phyloP scores from a whole-genome alignment of 2,888 invertebrate species.

The Mallateleia sp. region DNA sequence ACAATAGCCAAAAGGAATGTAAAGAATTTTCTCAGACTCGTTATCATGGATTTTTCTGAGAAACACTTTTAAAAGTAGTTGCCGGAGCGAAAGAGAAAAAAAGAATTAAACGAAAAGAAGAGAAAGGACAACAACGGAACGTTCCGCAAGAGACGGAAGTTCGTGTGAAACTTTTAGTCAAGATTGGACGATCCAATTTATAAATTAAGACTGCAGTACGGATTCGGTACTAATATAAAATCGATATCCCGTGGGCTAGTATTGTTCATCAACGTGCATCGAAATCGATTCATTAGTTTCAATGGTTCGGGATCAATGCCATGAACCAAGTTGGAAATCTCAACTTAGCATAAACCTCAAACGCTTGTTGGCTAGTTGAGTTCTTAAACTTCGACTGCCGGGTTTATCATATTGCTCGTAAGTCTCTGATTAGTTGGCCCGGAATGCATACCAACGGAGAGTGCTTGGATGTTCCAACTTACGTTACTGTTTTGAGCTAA shows the following conservation, averaged over 20 bases:
- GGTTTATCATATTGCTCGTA: constrained; percentile 61
- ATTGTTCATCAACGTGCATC: constrained; percentile 46
- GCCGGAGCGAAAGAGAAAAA: too few relatives aligned
- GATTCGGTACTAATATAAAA: constrained; percentile 49
- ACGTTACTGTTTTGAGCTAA: constrained; percentile 48
- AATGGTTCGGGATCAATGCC: constrained; percentile 26
- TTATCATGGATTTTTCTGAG: too few relatives aligned
- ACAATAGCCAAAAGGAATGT: too few relatives aligned
- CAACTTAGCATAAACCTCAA: constrained; percentile 59
- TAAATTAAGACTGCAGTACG: constrained; percentile 55
- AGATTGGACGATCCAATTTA: constrained; percentile 60
- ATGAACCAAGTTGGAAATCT: constrained; percentile 35
- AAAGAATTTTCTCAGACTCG: too few relatives aligned
- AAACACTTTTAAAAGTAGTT: too few relatives aligned
- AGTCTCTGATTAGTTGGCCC: constrained; percentile 49
- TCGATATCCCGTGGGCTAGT: constrained; percentile 37
- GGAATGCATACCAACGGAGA: constrained; percentile 24
- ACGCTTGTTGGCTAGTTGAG: constrained; percentile 53
- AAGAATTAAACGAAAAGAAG: too few relatives aligned
- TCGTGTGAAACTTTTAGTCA: constrained; percentile 56
- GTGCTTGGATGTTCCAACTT: constrained; percentile 42
- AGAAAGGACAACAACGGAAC: too few relatives aligned
- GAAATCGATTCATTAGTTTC: constrained; percentile 50
- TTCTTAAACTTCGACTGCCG: constrained; percentile 48
- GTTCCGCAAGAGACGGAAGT: too few relatives aligned